Percentiles rank a stretch among this genome's conserved stretches.
These are phyloP conservation scores for Motacilla tschutschensis DNA, from an alignment of 2,113 vertebrate species.

Conservation along the genomic window DNA sequence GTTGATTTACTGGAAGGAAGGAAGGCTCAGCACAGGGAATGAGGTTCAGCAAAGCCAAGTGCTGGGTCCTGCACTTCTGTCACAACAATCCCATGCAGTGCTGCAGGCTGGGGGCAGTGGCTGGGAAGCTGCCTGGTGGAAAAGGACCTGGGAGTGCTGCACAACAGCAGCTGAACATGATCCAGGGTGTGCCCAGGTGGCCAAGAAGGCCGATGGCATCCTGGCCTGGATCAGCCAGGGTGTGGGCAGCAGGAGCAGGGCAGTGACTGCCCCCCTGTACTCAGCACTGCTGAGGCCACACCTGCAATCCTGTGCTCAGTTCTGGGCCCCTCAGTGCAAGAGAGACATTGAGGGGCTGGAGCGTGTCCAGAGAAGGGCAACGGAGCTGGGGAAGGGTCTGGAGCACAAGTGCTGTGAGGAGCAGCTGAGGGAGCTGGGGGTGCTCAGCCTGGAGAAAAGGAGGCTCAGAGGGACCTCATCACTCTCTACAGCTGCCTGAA, in stretches of 20 bases:
- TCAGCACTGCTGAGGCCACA: not conserved
- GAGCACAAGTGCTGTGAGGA: not conserved
- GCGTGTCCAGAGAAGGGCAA: not conserved
- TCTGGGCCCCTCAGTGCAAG: not conserved
- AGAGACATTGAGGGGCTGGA: not conserved
- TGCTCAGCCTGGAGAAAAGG: not conserved
- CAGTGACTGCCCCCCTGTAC: not conserved
- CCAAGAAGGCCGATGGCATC: not conserved
- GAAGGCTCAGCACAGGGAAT: not conserved
- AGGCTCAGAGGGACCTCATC: not conserved
- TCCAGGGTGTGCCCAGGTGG: not conserved
- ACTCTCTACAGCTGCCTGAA: rapidly evolving
- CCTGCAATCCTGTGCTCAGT: not conserved
- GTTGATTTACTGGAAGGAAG: not conserved
- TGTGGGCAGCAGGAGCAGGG: not conserved
- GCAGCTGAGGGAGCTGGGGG: not conserved
- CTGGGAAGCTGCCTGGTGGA: rapidly evolving
- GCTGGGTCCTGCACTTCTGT: rapidly evolving
- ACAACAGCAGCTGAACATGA: not conserved
- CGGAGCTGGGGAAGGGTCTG: not conserved
- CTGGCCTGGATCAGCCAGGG: not conserved
- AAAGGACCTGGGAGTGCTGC: not conserved
- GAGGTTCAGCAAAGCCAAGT: not conserved
- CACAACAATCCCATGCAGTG: rapidly evolving
- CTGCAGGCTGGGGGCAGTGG: rapidly evolving